Conservation (phyloP, 2,113 vertebrate species). For the Solea senegalensis region DNA sequence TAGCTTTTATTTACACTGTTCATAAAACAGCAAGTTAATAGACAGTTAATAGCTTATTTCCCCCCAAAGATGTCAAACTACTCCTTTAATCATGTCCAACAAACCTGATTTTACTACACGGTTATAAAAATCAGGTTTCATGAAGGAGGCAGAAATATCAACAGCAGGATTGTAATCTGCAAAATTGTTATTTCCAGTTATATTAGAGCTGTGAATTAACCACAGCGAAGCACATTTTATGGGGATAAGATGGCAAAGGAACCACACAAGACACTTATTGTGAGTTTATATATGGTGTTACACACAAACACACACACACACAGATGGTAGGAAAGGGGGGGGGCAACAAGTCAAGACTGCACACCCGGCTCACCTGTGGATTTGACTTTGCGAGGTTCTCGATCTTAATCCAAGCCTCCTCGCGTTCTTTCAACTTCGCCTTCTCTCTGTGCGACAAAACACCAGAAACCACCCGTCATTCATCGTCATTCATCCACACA, state of each 20-base stretch:
- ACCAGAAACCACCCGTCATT: slow-evolving; percentile 19
- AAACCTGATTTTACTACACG: neutral
- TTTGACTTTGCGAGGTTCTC: slow-evolving; percentile 98
- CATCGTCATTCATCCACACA: neutral
- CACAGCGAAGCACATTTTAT: slow-evolving; percentile 23
- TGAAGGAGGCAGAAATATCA: neutral
- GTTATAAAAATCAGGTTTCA: neutral
- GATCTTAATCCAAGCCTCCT: slow-evolving; percentile 99
- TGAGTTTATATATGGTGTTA: neutral
- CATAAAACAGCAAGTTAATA: no score
- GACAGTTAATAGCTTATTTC: no score
- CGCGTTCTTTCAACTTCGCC: slow-evolving; percentile 95
- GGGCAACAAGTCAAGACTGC: neutral
- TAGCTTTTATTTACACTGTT: no score
- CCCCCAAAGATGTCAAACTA: no score
- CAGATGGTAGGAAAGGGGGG: neutral
- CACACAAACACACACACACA: slow-evolving; percentile 10
- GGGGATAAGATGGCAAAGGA: slow-evolving; percentile 24
- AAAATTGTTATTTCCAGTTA: neutral
- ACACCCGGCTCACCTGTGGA: slow-evolving; percentile 87
- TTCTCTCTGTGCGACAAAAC: slow-evolving; percentile 87
- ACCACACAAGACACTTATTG: slow-evolving; percentile 16
- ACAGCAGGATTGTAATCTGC: neutral
- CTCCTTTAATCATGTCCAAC: neutral
- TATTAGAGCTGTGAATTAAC: slow-evolving; percentile 3